A percentile compares a stretch with the other conserved stretches of the same genome.
Conservation (phyloP, 2,888 invertebrate genomes). For the Congeria kusceri region DNA sequence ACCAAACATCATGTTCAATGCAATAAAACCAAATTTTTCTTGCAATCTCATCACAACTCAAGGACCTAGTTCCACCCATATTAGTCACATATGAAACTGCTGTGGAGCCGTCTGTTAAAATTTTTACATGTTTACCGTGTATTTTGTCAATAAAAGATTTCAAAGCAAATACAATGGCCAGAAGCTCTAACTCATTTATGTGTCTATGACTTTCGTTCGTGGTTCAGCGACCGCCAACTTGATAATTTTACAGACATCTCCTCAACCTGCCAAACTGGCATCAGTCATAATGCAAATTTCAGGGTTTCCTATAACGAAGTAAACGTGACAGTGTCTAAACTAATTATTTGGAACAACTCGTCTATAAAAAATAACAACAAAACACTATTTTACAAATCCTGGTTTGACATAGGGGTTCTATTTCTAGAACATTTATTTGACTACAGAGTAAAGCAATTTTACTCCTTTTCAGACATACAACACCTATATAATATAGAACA, state of each 20-base stretch:
- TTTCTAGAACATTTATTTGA: too few species aligned
- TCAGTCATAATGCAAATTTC: constrained; percentile 19
- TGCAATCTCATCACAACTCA: constrained; percentile 11
- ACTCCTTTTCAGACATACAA: too few species aligned
- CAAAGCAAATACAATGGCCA: constrained; percentile 3
- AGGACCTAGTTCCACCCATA: background rate
- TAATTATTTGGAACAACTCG: too few species aligned
- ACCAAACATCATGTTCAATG: constrained; percentile 15
- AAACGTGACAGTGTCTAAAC: too few species aligned
- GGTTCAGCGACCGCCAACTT: constrained; percentile 25
- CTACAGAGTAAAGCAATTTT: too few species aligned
- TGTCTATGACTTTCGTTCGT: constrained; percentile 15
- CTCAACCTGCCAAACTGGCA: constrained; percentile 22
- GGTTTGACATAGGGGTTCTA: too few species aligned
- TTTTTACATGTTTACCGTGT: constrained; percentile 2
- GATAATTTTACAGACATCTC: constrained; percentile 9
- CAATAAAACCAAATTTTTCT: constrained; percentile 11
- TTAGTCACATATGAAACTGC: constrained; percentile 33
- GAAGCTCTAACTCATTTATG: constrained; percentile 34
- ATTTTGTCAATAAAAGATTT: constrained; percentile 18
- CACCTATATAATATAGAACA: too few species aligned
- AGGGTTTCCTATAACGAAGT: too few species aligned
- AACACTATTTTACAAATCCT: too few species aligned
- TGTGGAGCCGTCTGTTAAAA: constrained; percentile 43
- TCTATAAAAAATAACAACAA: too few species aligned